Percentiles rank a stretch among this genome's conserved stretches.
Evolutionary conservation across 1,140 invertebrate species (phyloP).

Genomic region (Gryon sp.): DNA sequence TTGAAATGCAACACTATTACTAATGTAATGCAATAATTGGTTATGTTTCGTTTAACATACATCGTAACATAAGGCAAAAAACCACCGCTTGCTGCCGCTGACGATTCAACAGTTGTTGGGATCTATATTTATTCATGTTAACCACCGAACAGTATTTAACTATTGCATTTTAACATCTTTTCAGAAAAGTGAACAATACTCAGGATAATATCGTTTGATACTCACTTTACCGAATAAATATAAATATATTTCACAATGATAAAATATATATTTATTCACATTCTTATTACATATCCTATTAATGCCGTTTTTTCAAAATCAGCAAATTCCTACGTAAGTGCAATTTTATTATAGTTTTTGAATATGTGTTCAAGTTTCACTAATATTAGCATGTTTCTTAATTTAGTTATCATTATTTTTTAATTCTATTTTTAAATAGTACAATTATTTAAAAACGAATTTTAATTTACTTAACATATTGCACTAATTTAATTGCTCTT

Average conservation of each 20-base stretch:
- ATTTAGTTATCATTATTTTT: no score
- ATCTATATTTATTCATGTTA: slow-evolving; percentile 27
- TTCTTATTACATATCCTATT: slow-evolving; percentile 22
- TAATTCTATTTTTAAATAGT: no score
- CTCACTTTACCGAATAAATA: not conserved
- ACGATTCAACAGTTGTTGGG: slow-evolving; percentile 33
- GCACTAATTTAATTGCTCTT: no score
- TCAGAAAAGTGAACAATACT: not conserved
- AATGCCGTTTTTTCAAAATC: slow-evolving; percentile 3
- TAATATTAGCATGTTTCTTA: no score
- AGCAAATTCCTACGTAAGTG: not conserved
- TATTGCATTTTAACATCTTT: not conserved
- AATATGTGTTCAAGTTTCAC: no score
- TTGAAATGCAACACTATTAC: slow-evolving; percentile 2
- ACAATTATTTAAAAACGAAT: no score
- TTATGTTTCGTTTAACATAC: slow-evolving; percentile 11
- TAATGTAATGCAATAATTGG: not conserved
- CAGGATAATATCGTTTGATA: slow-evolving; percentile 4
- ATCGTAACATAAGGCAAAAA: slow-evolving; percentile 13
- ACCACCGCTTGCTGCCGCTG: slow-evolving; percentile 2
- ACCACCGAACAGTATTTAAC: slow-evolving; percentile 10
- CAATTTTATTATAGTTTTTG: not conserved
- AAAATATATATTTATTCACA: slow-evolving; percentile 18
- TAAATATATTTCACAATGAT: slow-evolving; percentile 5
- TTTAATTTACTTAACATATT: no score